These are phyloP conservation scores for Pyrocoelia pectoralis DNA, from an alignment of 2,888 invertebrate genomes.

Conservation along the genomic window DNA sequence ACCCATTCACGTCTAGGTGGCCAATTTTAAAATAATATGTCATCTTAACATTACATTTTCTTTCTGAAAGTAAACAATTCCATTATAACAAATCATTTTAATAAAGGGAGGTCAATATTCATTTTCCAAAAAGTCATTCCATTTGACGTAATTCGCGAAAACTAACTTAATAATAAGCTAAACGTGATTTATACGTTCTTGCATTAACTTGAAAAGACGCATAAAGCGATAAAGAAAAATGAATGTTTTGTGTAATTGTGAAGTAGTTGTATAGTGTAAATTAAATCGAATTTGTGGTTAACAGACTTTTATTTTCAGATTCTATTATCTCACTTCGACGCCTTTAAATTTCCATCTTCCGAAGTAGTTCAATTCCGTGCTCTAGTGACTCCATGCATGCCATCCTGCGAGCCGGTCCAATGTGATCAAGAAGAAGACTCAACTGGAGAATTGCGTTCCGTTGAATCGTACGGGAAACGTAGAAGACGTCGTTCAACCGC, in stretches of 20 bases:
- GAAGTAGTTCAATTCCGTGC: slow-evolving; percentile 95
- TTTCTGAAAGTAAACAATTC: no score
- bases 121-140: not conserved
- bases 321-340: slow-evolving; percentile 90
- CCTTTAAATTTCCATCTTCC: slow-evolving; percentile 95
- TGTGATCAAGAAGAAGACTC: slow-evolving; percentile 85
- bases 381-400: slow-evolving; percentile 94
- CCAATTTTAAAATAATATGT: no score
- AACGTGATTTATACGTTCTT: no score
- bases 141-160: not conserved
- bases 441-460: slow-evolving; percentile 82
- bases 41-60: no score
- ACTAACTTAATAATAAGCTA: no score
- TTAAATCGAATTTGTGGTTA: slow-evolving; percentile 1
- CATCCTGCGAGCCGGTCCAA: slow-evolving; percentile 89
- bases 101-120: not conserved
- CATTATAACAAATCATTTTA: no score
- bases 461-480: slow-evolving; percentile 84
- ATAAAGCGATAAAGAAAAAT: no score
- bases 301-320: slow-evolving; percentile 65
- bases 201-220: no score
- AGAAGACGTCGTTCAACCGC: slow-evolving; percentile 72
- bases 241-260: no score
- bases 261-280: not conserved
- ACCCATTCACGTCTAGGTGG: no score